Evolutionary conservation across 2,888 invertebrate genomes (phyloP), one percentile per base, ranked within the genome.

Genomic region (Agrilus mali): DNA sequence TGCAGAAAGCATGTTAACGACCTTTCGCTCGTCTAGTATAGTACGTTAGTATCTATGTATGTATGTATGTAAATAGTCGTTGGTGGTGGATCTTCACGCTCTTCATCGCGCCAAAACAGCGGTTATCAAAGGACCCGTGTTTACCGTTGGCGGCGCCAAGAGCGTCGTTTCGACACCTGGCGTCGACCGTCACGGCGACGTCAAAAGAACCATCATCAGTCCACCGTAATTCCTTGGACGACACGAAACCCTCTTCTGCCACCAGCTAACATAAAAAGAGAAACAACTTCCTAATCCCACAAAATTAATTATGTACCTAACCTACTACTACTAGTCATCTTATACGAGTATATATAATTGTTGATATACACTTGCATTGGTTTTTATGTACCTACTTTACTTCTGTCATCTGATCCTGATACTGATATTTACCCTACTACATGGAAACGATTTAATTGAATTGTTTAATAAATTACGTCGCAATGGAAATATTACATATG

Each of bases 121-220:
- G 36, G 46, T 42, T 47, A 44, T 45, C 47, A 48, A 45, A 48
- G 46, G 45, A 48, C 45, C 46, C 50, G 44, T 54, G 51, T 54
- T 55, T 52, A 53, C 47, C 45, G 45, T 46, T 46, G 42, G 47
- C 48, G 55, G 54, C 55, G 55, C 54, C 55, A 50, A 47, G 41
- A 47, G 51, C 53, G 54, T 51, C 53, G 48, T 51, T 54, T 55
- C 53, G 48, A 53, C 55, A 55, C 55, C 55, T 55, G 55, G 48
- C 47, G 39, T 43, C 45, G 44, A 48, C 45, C 51, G 52, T 55
- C 55, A 55, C 43, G 48, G 34, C 43, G 42, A 46, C 47, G 53
- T 51, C 54, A 51, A 45, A 42, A 41, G 32, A 39, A 3, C 27
- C 42, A 42, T 45, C 41, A 41, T 37, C 44, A 41, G 42, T 22